Conservation (phyloP, 1,140 invertebrate genomes). For the Oreohelix idahoensis region DNA sequence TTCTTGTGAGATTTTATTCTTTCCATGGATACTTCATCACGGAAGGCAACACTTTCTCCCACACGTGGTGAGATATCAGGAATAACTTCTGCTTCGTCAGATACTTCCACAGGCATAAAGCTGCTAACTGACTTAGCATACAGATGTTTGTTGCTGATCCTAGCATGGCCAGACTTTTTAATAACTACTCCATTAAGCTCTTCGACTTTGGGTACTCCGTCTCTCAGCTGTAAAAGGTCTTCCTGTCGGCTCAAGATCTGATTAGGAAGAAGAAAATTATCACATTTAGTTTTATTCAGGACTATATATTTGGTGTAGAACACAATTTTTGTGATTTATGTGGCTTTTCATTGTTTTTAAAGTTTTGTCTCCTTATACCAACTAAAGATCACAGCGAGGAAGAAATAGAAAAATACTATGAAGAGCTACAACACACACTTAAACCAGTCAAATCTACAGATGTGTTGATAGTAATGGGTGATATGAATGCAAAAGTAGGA, state of each 20-base stretch:
- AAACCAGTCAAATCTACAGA: too few species aligned
- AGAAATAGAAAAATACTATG: too few species aligned
- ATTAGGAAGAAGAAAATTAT: constrained; percentile 32
- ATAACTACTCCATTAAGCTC: constrained; percentile 60
- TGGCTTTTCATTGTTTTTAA: too few species aligned
- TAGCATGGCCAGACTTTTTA: constrained; percentile 54
- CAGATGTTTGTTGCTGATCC: constrained; percentile 16
- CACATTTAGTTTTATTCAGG: background rate
- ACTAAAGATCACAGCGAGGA: too few species aligned
- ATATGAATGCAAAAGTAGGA: too few species aligned
- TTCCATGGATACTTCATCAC: background rate
- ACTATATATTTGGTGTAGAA: too few species aligned
- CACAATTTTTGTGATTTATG: too few species aligned
- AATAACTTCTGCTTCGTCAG: constrained; percentile 31
- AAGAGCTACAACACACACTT: too few species aligned
- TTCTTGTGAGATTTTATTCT: background rate
- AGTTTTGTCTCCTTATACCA: too few species aligned
- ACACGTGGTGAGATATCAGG: background rate
- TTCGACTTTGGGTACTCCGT: constrained; percentile 47
- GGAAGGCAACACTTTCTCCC: constrained; percentile 32
- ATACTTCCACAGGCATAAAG: background rate
- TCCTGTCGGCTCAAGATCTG: constrained; percentile 52
- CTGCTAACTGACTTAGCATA: background rate
- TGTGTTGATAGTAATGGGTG: too few species aligned
- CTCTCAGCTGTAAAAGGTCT: constrained; percentile 52